Conservation (phyloP, 2,113 vertebrate species). For the Conger conger region DNA sequence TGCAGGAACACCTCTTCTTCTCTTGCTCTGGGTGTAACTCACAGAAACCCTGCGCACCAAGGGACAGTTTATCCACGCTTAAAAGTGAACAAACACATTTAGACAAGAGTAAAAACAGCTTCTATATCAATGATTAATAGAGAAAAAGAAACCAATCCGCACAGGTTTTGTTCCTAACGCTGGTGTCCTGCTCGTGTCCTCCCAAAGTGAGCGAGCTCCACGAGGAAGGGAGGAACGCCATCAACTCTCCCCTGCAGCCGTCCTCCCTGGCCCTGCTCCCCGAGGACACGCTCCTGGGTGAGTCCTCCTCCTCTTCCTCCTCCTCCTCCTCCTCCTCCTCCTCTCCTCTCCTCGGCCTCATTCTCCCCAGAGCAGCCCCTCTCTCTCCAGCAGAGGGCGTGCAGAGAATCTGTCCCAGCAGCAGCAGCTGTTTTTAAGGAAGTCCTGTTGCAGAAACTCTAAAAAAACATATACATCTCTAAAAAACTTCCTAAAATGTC, state of each 20-base stretch:
- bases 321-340: background rate
- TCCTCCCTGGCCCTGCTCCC: conserved; percentile 76
- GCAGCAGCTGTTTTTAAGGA: background rate
- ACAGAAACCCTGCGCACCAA: background rate
- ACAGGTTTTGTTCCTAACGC: no score
- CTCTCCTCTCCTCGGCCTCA: no score
- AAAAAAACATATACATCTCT: no score
- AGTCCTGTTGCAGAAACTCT: background rate
- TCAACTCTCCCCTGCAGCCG: conserved; percentile 84
- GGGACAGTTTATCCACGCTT: background rate
- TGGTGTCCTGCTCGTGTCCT: no score
- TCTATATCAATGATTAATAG: background rate
- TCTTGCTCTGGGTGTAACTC: background rate
- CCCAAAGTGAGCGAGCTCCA: conserved; percentile 96
- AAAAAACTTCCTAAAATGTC: background rate
- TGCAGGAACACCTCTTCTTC: background rate
- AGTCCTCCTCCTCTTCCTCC: background rate
- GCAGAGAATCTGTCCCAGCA: background rate
- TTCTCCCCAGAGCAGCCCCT: background rate
- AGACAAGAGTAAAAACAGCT: background rate
- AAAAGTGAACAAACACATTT: background rate
- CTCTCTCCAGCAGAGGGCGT: conserved; percentile 7
- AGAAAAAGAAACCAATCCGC: no score
- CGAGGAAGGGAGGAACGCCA: conserved; percentile 92
- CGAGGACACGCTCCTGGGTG: conserved; percentile 89